These are phyloP conservation scores for Himalopsyche anomala DNA, from an alignment of 2,888 invertebrate genomes.

Conservation along the genomic window DNA sequence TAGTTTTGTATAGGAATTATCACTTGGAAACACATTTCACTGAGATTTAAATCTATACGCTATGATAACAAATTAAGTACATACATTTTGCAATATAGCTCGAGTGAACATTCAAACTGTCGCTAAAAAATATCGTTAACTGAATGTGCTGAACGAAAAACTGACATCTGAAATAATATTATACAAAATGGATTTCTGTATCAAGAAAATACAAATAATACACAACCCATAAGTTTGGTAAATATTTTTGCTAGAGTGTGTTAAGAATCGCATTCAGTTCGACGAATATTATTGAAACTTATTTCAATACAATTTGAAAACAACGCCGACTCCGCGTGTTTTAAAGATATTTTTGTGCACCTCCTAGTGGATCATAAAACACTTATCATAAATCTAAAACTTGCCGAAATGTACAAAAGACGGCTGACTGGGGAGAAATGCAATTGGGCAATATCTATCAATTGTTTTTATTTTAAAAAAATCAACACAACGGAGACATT, in stretches of 20 bases:
- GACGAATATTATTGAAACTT: not conserved
- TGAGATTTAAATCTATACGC: constrained; percentile 1
- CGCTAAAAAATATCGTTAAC: not conserved
- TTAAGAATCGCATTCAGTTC: not conserved
- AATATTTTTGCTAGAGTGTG: not conserved
- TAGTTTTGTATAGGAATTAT: constrained; percentile 14
- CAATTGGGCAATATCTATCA: constrained; percentile 11
- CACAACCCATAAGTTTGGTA: constrained; percentile 16
- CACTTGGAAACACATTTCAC: constrained; percentile 12
- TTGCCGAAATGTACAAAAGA: constrained; percentile 13
- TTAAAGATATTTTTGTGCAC: constrained; percentile 40
- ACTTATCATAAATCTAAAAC: constrained; percentile 5
- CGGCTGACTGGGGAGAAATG: constrained; percentile 39
- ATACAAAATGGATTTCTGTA: constrained; percentile 1
- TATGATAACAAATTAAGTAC: constrained; percentile 37
- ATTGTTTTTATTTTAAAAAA: constrained; percentile 29
- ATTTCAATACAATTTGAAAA: not conserved
- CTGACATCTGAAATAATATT: not conserved
- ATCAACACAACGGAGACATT: constrained; percentile 1
- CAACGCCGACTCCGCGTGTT: not conserved
- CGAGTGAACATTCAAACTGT: not conserved
- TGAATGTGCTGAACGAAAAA: not conserved
- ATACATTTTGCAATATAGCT: not conserved
- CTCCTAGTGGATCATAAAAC: not conserved
- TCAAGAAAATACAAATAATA: not conserved